Base-by-base conservation (phyloP, 2,888 invertebrate genomes). In the Epistrophella euchroma region DNA sequence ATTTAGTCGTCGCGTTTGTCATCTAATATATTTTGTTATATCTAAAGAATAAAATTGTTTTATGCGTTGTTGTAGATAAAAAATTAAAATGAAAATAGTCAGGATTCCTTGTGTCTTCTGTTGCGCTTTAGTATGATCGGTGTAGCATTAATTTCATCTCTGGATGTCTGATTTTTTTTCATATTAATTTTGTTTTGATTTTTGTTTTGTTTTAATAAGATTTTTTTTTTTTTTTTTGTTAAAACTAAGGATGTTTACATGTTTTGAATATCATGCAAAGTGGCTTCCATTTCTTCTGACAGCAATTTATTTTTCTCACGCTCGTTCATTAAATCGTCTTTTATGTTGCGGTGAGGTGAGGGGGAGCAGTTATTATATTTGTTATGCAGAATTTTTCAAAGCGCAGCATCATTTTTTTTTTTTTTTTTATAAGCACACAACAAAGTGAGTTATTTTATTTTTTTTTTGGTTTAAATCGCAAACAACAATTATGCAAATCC, bases 261-360 rank as follows among this genome's bases (percentile, higher is more conserved):
- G 94, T 98, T 98, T 95, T 98, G 98, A 94, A 99, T 97, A 95
- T 99, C 99, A 95, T 98, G 97, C 95, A 99, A 96, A 92, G 98
- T 98, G 93, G 97, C 96, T 94, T 99, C 99, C 97, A 99, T 98
- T 94, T 99, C 99, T 93, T 98, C 97, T 94, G 98, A 97, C 93
- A 99, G 96, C 93, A 97, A 94, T 95, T 97, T 98, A 95, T 97
- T 98, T 95, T 98, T 97, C 94, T 97, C 97, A 94, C 97, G 97
- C 94, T 98, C 97, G 93, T 95, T 95, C 93, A 97, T 95, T 93
- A 98, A 96, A 94, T 98, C 98, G 95, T 98, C 99, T 99, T 96
- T 93, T 62, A 62, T 43, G 37, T n/a, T 60, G 37, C 32, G 15
- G 25, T 52, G 13, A 52, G 19, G 19, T 32, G 17, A 32, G 11